Evolutionary conservation across 2,113 vertebrate species (phyloP).

Genomic region (Brachypodius melanocephalos): DNA sequence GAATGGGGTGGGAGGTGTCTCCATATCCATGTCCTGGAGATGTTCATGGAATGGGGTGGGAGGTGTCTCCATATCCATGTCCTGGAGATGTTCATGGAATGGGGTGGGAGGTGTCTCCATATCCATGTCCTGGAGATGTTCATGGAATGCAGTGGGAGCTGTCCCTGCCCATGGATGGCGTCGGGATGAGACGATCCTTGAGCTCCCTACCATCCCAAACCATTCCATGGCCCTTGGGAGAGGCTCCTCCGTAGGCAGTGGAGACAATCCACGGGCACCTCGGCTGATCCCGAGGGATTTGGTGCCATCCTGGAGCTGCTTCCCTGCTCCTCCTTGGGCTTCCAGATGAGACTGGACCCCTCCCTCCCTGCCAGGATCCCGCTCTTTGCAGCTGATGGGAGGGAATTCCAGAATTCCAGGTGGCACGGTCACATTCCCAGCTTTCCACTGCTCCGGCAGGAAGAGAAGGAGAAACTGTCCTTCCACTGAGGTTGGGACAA

Average conservation of each 20-base stretch:
- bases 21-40: not conserved
- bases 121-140: accelerated
- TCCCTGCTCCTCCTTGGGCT: accelerated
- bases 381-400: accelerated
- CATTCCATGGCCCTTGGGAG: not conserved
- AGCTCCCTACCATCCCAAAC: not conserved
- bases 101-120: not conserved
- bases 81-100: not conserved
- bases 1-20: not conserved
- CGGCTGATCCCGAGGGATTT: not conserved
- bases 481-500: accelerated
- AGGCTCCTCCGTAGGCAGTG: accelerated
- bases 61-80: not conserved
- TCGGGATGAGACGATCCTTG: not conserved
- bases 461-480: not conserved
- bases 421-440: not conserved
- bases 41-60: not conserved
- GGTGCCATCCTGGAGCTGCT: not conserved
- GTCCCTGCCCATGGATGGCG: not conserved
- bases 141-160: not conserved
- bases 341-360: not conserved
- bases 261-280: not conserved
- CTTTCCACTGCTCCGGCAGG: not conserved
- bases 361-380: not conserved
- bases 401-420: conserved; percentile 5